Base-by-base conservation (phyloP, 2,797 vertebrate species). In the Tapirus indicus region DNA sequence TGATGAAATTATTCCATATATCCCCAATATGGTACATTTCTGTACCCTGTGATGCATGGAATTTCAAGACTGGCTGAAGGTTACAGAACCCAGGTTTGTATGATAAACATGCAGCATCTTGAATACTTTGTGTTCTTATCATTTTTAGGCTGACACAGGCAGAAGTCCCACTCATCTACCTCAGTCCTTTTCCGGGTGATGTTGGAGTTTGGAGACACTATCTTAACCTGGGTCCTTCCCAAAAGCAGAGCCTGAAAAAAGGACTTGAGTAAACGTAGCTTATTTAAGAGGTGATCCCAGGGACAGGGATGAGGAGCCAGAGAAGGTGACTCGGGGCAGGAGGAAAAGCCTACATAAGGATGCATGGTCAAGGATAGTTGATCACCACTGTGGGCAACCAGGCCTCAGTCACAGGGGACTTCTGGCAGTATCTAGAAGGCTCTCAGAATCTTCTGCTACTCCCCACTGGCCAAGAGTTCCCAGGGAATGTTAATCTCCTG, bases 301-400 rank as follows among this genome's bases (percentile, higher is more conserved):
- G 75, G 92, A 25, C 7, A 35, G n/a, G 35, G 29, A 12, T 4
- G 71, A 58, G 87, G 74, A 47, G 12, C 2, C 23, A 49, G 58
- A 66, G 47, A 21, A 54, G 20, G 20, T 3, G 8, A 17, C 56
- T 6, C 10, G 8, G 58, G 8, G 25, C 32, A 58, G 56, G 68
- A 32, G n/a, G 21, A 41, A 23, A 17, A 21, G 69, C 16, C 16
- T 16, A 1, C 7, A 7, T 23, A 29, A 44, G n/a, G 47, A 7
- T 47, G 11, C 2, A 1, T 12, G 23, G 14, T 0, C 27, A 68
- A 44, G 69, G 52, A 41, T 27, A 0, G n/a, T 1, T 27, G 8
- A 60, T 68, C 25, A 3, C 74, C 66, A 25, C 25, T 20, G 1
- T 7, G 9, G 17, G 41, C 32, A 14, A 8, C 20, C 32, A 10